Evolutionary conservation across 2,797 vertebrate genomes (phyloP), one percentile per base, ranked within the genome.

Genomic region (Amniataba percoides): DNA sequence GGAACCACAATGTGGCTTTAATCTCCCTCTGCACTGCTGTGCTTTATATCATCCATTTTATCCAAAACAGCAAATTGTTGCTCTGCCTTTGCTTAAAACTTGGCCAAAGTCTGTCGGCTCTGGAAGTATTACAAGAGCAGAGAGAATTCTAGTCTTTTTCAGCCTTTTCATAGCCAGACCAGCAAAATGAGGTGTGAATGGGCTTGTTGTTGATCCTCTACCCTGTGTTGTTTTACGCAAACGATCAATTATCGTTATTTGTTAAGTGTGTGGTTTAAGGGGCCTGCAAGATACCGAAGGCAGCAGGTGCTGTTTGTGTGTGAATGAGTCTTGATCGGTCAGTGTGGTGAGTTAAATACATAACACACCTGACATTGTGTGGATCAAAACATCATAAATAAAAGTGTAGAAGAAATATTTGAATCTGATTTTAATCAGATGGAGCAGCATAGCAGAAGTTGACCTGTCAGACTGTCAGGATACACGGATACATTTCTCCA

Each of bases 1-100:
- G 42, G 14, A 70, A 64, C 31, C 46, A 21, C 57, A 80, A 56
- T 74, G 40, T 88, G 87, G 71, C 39, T 78, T 80, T 56, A 86
- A 84, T 86, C 62, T 57, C 39, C 39, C 11, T 40, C 46, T 43
- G 66, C 77, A 36, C 55, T 70, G 52, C 67, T 74, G 31, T 18
- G 46, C 39, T 45, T 36, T 39, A 7, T 25, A 67, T 39, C 45
- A 74, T 76, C 60, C 66, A 40, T 87, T 74, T 77, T 39, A 59
- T 83, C 63, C 56, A 3, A 74, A 80, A 66, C 8, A 59, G 60
- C 6, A 74, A 66, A 75, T 60, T 36, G 68, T 31, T 39, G 21
- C 9, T 23, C 73, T 77, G 77, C 64, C 52, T 82, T 77, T 71
- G 19, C 42, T 83, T 83, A 60, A 62, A 74, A 79, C 57, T 61